Evolutionary conservation across 1,140 invertebrate genomes (phyloP), one percentile per base, ranked within the genome.

Genomic region (Rhagoletis pomonella): DNA sequence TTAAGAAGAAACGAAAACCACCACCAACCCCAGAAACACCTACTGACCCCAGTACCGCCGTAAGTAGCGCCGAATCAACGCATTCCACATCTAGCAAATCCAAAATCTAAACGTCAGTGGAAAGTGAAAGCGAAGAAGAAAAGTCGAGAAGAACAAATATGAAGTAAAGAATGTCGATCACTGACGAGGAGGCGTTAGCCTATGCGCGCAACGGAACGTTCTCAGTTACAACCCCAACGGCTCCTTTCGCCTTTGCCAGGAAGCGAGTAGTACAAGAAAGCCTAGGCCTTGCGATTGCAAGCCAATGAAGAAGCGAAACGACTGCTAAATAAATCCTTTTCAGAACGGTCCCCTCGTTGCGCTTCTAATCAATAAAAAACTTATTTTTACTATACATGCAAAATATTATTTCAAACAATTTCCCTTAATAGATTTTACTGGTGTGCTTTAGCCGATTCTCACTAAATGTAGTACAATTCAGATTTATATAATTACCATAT

Each of bases 1-100:
- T 55, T 19, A 50, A 9, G 19, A 81, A 81, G 50, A 81, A 81
- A 29, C 73, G 73, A 55, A 81, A 55, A 29, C 73, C 73, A 58
- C 73, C 73, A 55, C 73, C 73, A 55, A n/a, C 47, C 4, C 73
- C 73, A 6, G n/a, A 42, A 29, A 58, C 17, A 55, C 14, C 47
- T 17, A 55, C 47, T 17, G 7, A 29, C 10, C 12, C 9, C 6
- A 81, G 42, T 55, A 47, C 44, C 7, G 10, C 10, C 7, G 12
- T 29, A 14, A 29, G 7, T 9, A 81, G 42, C 10, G 17, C 47
- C 6, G 73, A 50, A 55, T 81, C 73, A 5, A 55, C 17, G 1
- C 42, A 29, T 19, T 81, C 73, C 12, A 50, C 4, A 2, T 19
- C 73, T n/a, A 81, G 7, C 73, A 50, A 9, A 55, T 19, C 12